Evolutionary conservation across 2,888 invertebrate genomes (phyloP), one percentile per base, ranked within the genome.

Genomic region (Cataglyphis rosenhaueri): DNA sequence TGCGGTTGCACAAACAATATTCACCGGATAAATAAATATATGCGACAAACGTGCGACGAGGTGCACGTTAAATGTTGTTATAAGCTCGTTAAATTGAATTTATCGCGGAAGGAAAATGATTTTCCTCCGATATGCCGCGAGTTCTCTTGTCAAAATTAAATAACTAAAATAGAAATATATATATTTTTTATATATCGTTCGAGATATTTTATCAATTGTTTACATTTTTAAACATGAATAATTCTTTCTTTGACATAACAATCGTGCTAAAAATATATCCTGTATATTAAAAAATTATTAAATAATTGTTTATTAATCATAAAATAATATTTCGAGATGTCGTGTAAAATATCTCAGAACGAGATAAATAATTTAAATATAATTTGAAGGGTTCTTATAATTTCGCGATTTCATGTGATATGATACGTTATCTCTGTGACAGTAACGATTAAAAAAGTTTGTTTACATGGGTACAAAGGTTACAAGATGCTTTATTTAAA

Each of bases 1-100:
- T 29, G 55, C 41, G 55, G 78, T 44, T 35, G 25, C 59, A 35
- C 32, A 71, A 79, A 71, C 44, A 71, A 79, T 71, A 79, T 79
- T 79, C 41, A 44, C 71, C 32, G 18, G 59, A 9, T 59, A 71
- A 79, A 71, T 79, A 79, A 79, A 70, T 79, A 59, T n/a, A 59
- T n/a, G 35, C 44, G n/a, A 12, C 29, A 38, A 18, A 59, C 8
- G 44, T n/a, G 35, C 44, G n/a, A 12, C 29, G 52, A 18, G 25
- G 12, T 57, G 29, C 21, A 15, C 21, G 25, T 41, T 70, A 79
- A 79, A 59, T 38, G 25, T 71, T 59, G 41, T 78, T 70, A 71
- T 21, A 44, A 70, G 32, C 70, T 44, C 15, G 8, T n/a, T 70
- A 66, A 75, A 25, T 71, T 70, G 59, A 70, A 79, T 71, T 12